These are phyloP conservation scores for Spizella passerina DNA, from an alignment of 2,797 vertebrate species.

Conservation along the genomic window DNA sequence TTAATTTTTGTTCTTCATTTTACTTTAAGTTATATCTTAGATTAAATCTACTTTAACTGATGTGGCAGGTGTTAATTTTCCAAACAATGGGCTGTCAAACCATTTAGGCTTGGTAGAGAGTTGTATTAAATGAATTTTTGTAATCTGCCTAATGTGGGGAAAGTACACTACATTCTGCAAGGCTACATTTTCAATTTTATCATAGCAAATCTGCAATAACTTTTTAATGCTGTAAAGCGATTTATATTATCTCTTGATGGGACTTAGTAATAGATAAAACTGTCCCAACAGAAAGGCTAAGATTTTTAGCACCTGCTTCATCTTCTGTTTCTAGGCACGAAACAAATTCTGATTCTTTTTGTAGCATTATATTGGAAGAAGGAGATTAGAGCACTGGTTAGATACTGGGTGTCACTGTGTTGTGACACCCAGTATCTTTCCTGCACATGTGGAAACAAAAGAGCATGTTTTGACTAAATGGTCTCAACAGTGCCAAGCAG, in stretches of 20 bases:
- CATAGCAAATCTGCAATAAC: not conserved
- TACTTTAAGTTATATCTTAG: not conserved
- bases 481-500: not conserved
- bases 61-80: not conserved
- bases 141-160: not conserved
- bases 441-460: not conserved
- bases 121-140: not conserved
- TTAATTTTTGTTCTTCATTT: constrained; percentile 18
- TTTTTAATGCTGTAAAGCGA: not conserved
- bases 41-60: not conserved
- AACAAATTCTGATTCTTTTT: not conserved
- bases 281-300: not conserved
- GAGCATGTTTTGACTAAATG: not conserved
- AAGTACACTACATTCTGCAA: not conserved
- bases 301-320: not conserved
- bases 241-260: not conserved
- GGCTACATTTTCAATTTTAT: not conserved
- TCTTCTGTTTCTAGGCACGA: not conserved
- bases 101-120: not conserved
- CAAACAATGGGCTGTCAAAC: not conserved
- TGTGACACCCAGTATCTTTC: not conserved
- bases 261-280: not conserved
- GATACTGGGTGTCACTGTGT: no score
- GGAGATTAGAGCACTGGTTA: not conserved
- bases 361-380: not conserved